Base-by-base conservation (phyloP, 2,888 invertebrate genomes). In the Brachynemurus nebulosus region DNA sequence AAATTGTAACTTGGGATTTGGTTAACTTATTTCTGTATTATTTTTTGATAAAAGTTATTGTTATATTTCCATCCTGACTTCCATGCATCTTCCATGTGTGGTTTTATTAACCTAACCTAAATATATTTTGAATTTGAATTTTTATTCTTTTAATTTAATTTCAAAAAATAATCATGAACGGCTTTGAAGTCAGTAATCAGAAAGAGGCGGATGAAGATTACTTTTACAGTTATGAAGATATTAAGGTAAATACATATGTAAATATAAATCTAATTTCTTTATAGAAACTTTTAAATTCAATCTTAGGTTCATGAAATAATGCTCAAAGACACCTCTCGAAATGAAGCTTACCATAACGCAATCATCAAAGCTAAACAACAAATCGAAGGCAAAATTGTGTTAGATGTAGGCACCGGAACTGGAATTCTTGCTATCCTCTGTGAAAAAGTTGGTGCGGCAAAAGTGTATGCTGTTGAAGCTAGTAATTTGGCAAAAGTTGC, bases 361-460 rank as follows among this genome's bases (percentile, higher is more conserved):
- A 90, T 96, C 56, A 62, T 77, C 35, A 66, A 70, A 20, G 80
- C 79, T 53, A 68, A 68, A 54, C 65, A 71, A 2, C 61, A 75
- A 44, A 85, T 95, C 54, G 68, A 74, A 55, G 79, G 77, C 47
- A 92, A 89, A 70, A 61, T 78, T 43, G 84, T 93, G 1, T 70
- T 93, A 68, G 90, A 89, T 65, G 79, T 89, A 42, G 89, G 89
- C 2, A 82, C 86, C 48, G 89, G 89, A 2, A 85, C 86, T 14
- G 88, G 93, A 19, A 86, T 96, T 53, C 65, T 96, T 19, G 90
- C 92, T 2, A 68, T 92, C 56, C 89, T 91, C 63, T 89, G 88
- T 62, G 92, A 88, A 0, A 72, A 80, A 64, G 91, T 88, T 21
- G 93, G 93, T n/a, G 93, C 93, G 4, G 75, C 73, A 45, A 79